Base-by-base conservation (phyloP, 2,113 vertebrate genomes). In the Entomyzon cyanotis region DNA sequence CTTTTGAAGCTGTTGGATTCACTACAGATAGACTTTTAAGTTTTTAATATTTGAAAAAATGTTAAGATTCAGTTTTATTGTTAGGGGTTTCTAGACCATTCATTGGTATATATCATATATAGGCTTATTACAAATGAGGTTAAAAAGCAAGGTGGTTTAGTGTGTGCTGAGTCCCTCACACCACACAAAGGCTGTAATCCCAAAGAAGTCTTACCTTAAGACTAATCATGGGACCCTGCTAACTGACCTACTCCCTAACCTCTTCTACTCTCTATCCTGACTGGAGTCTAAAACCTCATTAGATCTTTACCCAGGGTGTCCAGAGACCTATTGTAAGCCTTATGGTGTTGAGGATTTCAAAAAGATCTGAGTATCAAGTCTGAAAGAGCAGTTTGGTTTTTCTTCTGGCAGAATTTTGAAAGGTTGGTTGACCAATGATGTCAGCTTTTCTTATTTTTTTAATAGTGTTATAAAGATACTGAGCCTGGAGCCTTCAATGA, bases 351-450 rank as follows among this genome's bases (percentile, higher is more conserved):
- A 85, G 35, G 15, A 22, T 84, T 93, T 90, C 63, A 9, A 46
- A 91, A 81, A 89, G 5, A 25, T 35, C 37, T 74, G 46, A 62
- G 10, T 30, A 92, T 41, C 23, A 84, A 77, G 16, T 41, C 46
- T n/a, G 15, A 75, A 41, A 49, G 7, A 3, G 2, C 0, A 1
- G 7, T 11, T 50, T 20, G 21, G 11, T 30, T 49, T 49, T 64
- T 80, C 21, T 86, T 71, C 78, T 71, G 15, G 28, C 27, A 33
- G 47, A 30, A 33, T 59, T 90, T 35, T 64, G 52, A 28, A 76
- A 85, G 27, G 14, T 37, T 82, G 30, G 30, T 50, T 90, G 62
- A 90, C 64, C 42, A 70, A 42, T 39, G 25, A 44, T 15, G 13
- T 20, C 63, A 79, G 44, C 6, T 46, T 73, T n/a, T 50, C 35